phyloP scores from a whole-genome alignment of 2,888 invertebrate species.

The Xestia xanthographa region DNA sequence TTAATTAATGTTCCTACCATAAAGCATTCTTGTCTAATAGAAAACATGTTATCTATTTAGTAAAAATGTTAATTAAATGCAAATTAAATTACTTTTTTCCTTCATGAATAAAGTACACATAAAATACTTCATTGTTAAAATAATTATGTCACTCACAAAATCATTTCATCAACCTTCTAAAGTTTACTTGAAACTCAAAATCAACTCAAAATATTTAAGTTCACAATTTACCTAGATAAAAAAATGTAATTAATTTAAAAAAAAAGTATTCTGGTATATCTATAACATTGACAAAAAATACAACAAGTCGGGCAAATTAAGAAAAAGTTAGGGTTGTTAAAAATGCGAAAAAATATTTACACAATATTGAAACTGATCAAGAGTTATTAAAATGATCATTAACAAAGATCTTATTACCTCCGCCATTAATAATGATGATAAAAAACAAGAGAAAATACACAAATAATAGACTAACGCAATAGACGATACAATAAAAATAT shows the following conservation, averaged over 20 bases:
- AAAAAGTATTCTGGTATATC: background rate
- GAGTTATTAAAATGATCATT: conserved; percentile 12
- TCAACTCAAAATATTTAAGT: background rate
- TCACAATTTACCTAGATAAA: background rate
- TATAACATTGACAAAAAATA: background rate
- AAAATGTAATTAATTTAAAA: background rate
- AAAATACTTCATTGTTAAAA: background rate
- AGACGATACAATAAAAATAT: conserved; percentile 52
- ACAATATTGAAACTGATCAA: background rate
- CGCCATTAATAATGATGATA: conserved; percentile 7
- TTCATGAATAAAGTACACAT: background rate
- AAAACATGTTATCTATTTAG: background rate
- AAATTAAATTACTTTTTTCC: conserved; percentile 6
- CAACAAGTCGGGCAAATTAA: background rate
- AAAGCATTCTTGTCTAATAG: conserved; percentile 1
- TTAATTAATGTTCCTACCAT: conserved; percentile 20
- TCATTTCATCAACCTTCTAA: background rate
- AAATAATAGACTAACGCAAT: conserved; percentile 50
- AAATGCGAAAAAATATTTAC: background rate
- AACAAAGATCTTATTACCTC: conserved; percentile 28
- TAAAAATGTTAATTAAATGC: conserved; percentile 27
- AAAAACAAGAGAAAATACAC: conserved; percentile 47
- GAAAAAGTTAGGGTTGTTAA: background rate
- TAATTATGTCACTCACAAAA: background rate
- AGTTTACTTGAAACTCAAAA: background rate